Evolutionary conservation across 2,888 invertebrate genomes (phyloP), one percentile per base, ranked within the genome.

Genomic region (Caenorhabditis wallacei): DNA sequence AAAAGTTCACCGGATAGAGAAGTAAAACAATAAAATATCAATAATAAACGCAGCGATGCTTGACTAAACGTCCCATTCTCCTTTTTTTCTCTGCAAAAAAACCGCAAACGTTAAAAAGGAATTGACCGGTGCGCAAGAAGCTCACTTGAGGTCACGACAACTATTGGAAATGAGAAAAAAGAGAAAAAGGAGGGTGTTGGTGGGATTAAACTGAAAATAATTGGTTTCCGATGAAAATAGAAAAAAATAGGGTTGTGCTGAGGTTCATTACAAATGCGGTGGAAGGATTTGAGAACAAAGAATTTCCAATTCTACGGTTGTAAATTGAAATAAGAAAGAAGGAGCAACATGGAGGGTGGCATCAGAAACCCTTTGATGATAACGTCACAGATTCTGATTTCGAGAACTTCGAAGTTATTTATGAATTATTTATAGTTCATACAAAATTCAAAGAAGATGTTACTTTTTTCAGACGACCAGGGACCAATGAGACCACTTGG

Each of bases 151-250:
- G 69, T 78, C 78, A 69, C 53, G 37, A 46, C 43, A 43, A 56
- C 54, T 64, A 57, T 64, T 40, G 53, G 59, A 68, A 69, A 78
- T 69, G 61, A 63, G 57, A 70, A 54, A 56, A 10, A 63, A 61
- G 13, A 54, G n/a, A n/a, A n/a, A n/a, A n/a, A 24, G 48, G 30
- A 61, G 40, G 59, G 56, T 24, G 57, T 57, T 18, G 40, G 56
- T 37, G 37, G 69, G 78, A 70, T 69, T 78, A 54, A 43, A 53
- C 43, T 56, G 68, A 26, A 69, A 69, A 69, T 78, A 78, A 78
- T 78, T 78, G 78, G 69, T 78, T 78, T 78, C 63, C 53, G 63
- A 78, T 78, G 68, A 18, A 64, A 74, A 74, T 64, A 64, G 64
- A 53, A 69, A 68, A n/a, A 70, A 48, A 54, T 46, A 61, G 46